Percentiles rank a stretch among this genome's conserved stretches.
Conservation (phyloP, 2,888 invertebrate genomes). For the Bombylius discolor region DNA sequence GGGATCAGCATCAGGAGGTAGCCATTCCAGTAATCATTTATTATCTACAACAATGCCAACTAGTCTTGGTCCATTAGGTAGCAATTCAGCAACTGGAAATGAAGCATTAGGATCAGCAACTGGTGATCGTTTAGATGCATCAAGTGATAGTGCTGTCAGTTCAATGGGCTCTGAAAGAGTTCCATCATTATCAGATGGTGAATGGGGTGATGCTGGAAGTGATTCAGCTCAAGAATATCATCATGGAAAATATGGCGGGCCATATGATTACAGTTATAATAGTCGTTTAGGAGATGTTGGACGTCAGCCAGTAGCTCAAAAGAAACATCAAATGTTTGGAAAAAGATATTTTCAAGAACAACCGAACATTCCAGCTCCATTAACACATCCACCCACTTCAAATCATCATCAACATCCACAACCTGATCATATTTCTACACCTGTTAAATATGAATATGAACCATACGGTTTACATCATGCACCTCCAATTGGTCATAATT, state of each 20-base stretch:
- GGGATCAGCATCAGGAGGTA: conserved; percentile 21
- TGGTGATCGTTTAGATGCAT: conserved; percentile 64
- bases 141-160: conserved; percentile 83
- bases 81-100: conserved; percentile 38
- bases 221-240: conserved; percentile 76
- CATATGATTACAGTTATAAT: conserved; percentile 58
- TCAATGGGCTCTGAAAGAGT: conserved; percentile 87
- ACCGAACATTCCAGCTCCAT: conserved; percentile 16
- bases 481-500: conserved; percentile 24
- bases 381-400: conserved; percentile 7
- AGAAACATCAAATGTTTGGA: conserved; percentile 87
- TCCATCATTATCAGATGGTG: conserved; percentile 75
- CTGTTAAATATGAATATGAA: conserved; percentile 48
- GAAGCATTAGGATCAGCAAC: not conserved
- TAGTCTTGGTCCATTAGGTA: conserved; percentile 21
- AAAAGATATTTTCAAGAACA: conserved; percentile 68
- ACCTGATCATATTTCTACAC: conserved; percentile 18
- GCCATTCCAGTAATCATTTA: conserved; percentile 10
- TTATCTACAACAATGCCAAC: conserved; percentile 13
- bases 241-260: conserved; percentile 40
- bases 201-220: conserved; percentile 79
- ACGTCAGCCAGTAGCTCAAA: conserved; percentile 60
- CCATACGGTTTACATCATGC: conserved; percentile 26
- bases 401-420: conserved; percentile 3
- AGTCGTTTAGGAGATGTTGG: conserved; percentile 42